These are phyloP conservation scores for Crotophaga sulcirostris DNA, from an alignment of 2,113 vertebrate species.

Conservation along the genomic window DNA sequence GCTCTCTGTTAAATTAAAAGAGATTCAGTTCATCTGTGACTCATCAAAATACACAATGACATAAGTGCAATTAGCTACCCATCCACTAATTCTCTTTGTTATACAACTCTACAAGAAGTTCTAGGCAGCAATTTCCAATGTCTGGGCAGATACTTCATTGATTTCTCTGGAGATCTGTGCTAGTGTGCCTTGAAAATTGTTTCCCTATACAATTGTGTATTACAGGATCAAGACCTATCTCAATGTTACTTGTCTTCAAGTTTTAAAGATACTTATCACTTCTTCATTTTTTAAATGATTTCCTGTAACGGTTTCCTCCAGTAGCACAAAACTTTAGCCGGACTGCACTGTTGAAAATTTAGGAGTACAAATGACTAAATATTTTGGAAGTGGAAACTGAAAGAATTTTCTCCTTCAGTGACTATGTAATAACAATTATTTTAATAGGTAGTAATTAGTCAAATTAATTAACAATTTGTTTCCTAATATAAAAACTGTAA, in stretches of 20 bases:
- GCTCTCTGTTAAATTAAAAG: background rate
- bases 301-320: background rate
- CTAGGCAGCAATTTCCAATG: background rate
- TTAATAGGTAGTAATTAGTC: background rate
- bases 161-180: background rate
- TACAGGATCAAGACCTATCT: background rate
- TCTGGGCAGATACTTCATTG: background rate
- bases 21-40: background rate
- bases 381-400: background rate
- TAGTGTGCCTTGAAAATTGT: background rate
- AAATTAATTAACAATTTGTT: background rate
- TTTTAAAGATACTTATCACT: background rate
- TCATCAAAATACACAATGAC: background rate
- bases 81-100: background rate
- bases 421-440: background rate
- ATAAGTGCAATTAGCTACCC: background rate
- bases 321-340: background rate
- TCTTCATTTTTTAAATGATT: background rate
- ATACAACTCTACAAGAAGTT: background rate
- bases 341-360: background rate
- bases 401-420: background rate
- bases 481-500: background rate
- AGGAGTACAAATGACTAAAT: background rate
- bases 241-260: background rate
- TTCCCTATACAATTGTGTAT: background rate